phyloP scores from a whole-genome alignment of 2,888 invertebrate genomes.

The Omphaloscelis lunosa region DNA sequence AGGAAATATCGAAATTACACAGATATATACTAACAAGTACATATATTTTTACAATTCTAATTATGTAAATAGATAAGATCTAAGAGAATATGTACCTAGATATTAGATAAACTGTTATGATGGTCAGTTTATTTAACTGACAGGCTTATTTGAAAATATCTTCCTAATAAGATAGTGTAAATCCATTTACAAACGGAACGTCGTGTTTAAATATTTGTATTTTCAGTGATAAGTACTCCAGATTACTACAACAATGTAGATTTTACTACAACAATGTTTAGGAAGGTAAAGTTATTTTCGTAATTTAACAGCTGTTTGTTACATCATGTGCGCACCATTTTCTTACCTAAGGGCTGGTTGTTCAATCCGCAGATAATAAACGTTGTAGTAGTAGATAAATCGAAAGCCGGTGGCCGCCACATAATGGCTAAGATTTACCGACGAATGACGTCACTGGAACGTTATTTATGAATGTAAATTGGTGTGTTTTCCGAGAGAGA shows the following conservation, averaged over 20 bases:
- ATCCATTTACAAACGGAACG: conserved; percentile 45
- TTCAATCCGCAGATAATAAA: too few relatives aligned
- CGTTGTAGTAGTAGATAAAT: too few relatives aligned
- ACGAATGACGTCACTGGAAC: too few relatives aligned
- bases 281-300: not conserved
- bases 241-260: conserved; percentile 1
- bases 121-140: conserved; percentile 65
- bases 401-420: too few relatives aligned
- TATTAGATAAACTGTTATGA: conserved; percentile 47
- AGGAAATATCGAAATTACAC: not conserved
- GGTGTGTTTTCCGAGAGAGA: not conserved
- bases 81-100: conserved; percentile 39
- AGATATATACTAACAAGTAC: not conserved
- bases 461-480: not conserved
- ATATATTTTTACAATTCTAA: conserved; percentile 24
- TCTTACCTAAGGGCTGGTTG: too few relatives aligned
- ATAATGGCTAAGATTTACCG: not conserved
- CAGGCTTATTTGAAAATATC: conserved; percentile 47
- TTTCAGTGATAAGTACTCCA: conserved; percentile 1
- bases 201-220: conserved; percentile 43
- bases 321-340: not conserved
- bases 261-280: conserved; percentile 2
- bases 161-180: conserved; percentile 50
- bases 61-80: conserved; percentile 51
- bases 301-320: not conserved